Conservation (phyloP, 1,140 invertebrate species). For the Euura saliciscinereae region DNA sequence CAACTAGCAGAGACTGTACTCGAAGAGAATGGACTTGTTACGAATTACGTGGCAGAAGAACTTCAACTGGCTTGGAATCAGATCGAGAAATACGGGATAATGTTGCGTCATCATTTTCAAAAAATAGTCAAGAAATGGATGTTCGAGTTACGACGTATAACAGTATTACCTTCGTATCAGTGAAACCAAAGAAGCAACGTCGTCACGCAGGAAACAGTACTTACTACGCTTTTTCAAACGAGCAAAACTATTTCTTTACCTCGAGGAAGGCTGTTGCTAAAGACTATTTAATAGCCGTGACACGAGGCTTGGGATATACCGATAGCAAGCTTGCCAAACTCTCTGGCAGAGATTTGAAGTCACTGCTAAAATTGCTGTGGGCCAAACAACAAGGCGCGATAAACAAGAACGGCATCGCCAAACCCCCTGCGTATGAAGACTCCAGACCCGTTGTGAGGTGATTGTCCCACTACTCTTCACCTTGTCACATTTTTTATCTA, state of each 20-base stretch:
- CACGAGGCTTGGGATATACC: constrained; percentile 34
- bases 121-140: constrained; percentile 26
- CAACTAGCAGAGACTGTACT: constrained; percentile 43
- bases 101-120: constrained; percentile 29
- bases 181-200: constrained; percentile 25
- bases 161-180: constrained; percentile 33
- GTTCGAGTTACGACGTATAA: constrained; percentile 30
- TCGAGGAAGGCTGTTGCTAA: constrained; percentile 29
- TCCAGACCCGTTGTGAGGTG: constrained; percentile 29
- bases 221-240: constrained; percentile 40
- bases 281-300: constrained; percentile 29
- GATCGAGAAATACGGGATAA: constrained; percentile 25
- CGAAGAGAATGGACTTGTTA: constrained; percentile 44
- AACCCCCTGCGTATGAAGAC: constrained; percentile 21
- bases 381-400: constrained; percentile 31
- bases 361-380: constrained; percentile 41
- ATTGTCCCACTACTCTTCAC: no score
- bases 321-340: constrained; percentile 34
- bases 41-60: constrained; percentile 24
- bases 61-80: constrained; percentile 6
- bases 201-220: constrained; percentile 4
- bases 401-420: constrained; percentile 15
- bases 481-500: not conserved
- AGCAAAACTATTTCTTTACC: constrained; percentile 45
- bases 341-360: constrained; percentile 42